phyloP scores from a whole-genome alignment of 2,113 vertebrate species.

The Diadophis punctatus region DNA sequence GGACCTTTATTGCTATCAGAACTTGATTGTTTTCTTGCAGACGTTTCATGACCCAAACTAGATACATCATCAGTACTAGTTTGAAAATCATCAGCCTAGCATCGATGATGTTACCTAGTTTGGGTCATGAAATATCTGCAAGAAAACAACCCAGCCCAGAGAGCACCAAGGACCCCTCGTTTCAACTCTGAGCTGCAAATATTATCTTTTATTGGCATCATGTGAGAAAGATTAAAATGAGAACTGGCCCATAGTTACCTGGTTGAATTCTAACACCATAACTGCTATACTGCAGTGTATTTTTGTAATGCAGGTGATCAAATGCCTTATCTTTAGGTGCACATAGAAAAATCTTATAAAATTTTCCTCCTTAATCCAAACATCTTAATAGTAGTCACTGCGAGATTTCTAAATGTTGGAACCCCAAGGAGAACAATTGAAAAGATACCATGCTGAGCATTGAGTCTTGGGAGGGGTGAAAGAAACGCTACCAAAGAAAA shows the following conservation, averaged over 20 bases:
- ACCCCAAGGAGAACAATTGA: not conserved
- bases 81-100: no score
- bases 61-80: no score
- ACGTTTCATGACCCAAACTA: no score
- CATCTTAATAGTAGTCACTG: not conserved
- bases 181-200: no score
- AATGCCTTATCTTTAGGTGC: not conserved
- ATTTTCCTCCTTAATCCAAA: not conserved
- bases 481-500: not conserved
- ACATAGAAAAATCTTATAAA: not conserved
- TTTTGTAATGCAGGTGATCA: not conserved
- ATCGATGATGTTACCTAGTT: no score
- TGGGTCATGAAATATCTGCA: no score
- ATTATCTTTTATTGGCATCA: no score
- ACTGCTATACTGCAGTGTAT: not conserved
- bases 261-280: not conserved
- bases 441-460: not conserved
- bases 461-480: not conserved
- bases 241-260: not conserved
- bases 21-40: no score
- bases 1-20: no score
- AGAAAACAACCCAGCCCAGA: no score
- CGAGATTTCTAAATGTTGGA: not conserved
- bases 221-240: not conserved
- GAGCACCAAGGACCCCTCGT: no score